phyloP scores from a whole-genome alignment of 1,140 invertebrate species.

The Calosoma granatense region DNA sequence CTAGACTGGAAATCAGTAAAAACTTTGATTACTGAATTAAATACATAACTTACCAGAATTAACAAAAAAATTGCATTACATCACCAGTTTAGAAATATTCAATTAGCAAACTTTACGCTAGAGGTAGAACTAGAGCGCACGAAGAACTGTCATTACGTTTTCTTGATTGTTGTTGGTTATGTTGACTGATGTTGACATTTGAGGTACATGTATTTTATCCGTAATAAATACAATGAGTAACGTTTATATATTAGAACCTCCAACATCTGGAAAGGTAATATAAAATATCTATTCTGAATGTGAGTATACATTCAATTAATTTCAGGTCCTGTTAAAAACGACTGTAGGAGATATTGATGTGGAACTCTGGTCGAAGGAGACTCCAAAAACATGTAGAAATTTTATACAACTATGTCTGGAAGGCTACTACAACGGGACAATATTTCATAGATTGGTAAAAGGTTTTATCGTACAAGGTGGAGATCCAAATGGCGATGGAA shows the following conservation, averaged over 20 bases:
- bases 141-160: too few species aligned
- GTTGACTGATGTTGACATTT: too few species aligned
- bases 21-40: too few species aligned
- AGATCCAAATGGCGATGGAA: slow-evolving; percentile 91
- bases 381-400: slow-evolving; percentile 91
- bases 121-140: too few species aligned
- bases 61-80: too few species aligned
- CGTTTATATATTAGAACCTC: slow-evolving; percentile 95
- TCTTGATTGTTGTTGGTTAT: too few species aligned
- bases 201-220: too few species aligned
- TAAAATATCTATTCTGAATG: slow-evolving; percentile 14
- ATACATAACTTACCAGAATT: too few species aligned
- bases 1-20: too few species aligned
- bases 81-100: too few species aligned
- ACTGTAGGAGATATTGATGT: slow-evolving; percentile 94
- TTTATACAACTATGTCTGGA: slow-evolving; percentile 97
- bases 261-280: slow-evolving; percentile 82
- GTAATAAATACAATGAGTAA: slow-evolving; percentile 77
- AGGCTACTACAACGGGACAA: slow-evolving; percentile 88
- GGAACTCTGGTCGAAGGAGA: slow-evolving; percentile 95
- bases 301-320: slow-evolving; percentile 16
- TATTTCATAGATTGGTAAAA: slow-evolving; percentile 85
- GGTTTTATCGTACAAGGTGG: slow-evolving; percentile 94
- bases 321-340: slow-evolving; percentile 81
- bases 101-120: too few species aligned